Percentiles rank a stretch among this genome's conserved stretches.
These are phyloP conservation scores for Megaceryle torquata DNA, from an alignment of 2,113 vertebrate genomes.

Conservation along the genomic window DNA sequence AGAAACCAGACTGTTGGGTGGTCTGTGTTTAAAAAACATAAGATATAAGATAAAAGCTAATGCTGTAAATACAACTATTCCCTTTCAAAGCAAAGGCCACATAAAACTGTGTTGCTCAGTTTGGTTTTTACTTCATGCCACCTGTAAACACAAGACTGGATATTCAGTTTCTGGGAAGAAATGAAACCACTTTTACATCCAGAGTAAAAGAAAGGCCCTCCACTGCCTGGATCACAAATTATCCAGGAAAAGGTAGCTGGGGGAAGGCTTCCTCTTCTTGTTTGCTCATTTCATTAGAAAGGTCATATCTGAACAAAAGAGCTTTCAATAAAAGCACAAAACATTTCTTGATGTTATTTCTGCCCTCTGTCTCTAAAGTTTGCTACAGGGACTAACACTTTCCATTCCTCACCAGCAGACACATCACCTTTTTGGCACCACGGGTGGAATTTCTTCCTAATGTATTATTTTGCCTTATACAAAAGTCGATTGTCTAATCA, in stretches of 20 bases:
- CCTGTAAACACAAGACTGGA: constrained; percentile 71
- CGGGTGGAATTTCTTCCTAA: constrained; percentile 42
- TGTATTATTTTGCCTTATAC: constrained; percentile 3
- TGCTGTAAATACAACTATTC: constrained; percentile 39
- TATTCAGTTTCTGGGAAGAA: constrained; percentile 61
- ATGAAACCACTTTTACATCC: constrained; percentile 24
- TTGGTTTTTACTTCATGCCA: constrained; percentile 65
- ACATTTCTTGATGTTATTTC: not conserved
- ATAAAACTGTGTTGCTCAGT: constrained; percentile 56
- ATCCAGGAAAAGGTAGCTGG: constrained; percentile 5
- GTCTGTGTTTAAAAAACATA: constrained; percentile 4
- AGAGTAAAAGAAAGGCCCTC: constrained; percentile 25
- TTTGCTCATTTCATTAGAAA: not conserved
- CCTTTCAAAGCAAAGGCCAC: constrained; percentile 67
- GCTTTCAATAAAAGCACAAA: constrained; percentile 12
- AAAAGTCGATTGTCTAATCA: constrained; percentile 67
- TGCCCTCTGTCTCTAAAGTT: constrained; percentile 23
- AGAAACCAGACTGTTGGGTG: constrained; percentile 23
- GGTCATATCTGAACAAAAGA: constrained; percentile 3
- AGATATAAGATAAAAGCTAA: constrained; percentile 29
- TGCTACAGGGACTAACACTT: constrained; percentile 15
- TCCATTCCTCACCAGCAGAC: constrained; percentile 37
- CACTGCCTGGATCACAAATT: not conserved
- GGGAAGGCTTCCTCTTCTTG: constrained; percentile 47
- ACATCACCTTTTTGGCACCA: constrained; percentile 54